These are phyloP conservation scores for Saturnia pavonia DNA, from an alignment of 2,888 invertebrate species.

Conservation along the genomic window DNA sequence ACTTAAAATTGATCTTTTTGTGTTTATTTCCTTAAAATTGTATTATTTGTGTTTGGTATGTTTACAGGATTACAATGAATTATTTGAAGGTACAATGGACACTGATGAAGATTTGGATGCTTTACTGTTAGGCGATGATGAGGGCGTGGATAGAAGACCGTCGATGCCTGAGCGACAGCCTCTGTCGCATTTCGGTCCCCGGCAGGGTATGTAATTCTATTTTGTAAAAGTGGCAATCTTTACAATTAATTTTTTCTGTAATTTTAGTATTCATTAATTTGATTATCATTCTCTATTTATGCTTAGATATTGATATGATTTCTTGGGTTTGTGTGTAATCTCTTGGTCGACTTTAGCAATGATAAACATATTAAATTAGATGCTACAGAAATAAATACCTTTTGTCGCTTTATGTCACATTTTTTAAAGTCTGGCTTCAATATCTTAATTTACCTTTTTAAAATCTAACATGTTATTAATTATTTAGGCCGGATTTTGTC, in stretches of 20 bases:
- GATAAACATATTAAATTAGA: not conserved
- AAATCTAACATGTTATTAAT: slow-evolving; percentile 16
- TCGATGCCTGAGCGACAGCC: slow-evolving; percentile 88
- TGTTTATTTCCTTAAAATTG: not conserved
- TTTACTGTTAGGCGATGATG: slow-evolving; percentile 88
- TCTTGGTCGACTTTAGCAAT: not conserved
- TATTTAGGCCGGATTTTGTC: slow-evolving; percentile 88
- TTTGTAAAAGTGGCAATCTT: not conserved
- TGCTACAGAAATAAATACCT: not conserved
- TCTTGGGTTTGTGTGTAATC: not conserved
- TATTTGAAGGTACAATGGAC: slow-evolving; percentile 91
- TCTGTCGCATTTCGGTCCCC: slow-evolving; percentile 92
- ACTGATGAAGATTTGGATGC: slow-evolving; percentile 92
- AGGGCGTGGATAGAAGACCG: slow-evolving; percentile 83
- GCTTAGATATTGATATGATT: not conserved
- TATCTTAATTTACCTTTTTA: not conserved
- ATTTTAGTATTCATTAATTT: not conserved
- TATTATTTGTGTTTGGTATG: not conserved
- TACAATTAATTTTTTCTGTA: not conserved
- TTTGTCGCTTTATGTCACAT: not conserved
- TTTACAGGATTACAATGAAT: slow-evolving; percentile 91
- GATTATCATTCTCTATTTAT: not conserved
- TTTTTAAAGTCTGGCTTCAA: not conserved
- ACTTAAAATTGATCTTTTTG: not conserved
- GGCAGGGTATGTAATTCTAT: slow-evolving; percentile 82